Evolutionary conservation across 37 sponge, comb jelly and placozoan genomes (phyloP).

Genomic region (Amphimedon queenslandica): DNA sequence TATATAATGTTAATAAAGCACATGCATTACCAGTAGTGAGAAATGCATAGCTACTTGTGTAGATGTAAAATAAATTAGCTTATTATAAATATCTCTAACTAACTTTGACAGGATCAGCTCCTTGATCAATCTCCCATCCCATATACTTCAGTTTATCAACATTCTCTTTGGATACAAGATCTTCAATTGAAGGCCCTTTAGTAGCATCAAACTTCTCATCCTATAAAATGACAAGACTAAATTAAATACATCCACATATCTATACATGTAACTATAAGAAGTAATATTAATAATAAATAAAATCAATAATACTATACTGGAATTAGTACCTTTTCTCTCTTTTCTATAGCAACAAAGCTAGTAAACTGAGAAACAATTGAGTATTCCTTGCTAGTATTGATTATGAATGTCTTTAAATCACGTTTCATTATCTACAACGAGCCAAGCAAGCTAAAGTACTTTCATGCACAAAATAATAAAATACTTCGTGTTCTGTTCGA

Average conservation of each 20-base stretch:
- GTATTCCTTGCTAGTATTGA: slow-evolving; percentile 87
- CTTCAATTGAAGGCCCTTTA: slow-evolving; percentile 74
- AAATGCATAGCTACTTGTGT: neutral
- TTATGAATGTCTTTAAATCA: slow-evolving; percentile 79
- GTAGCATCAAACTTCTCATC: slow-evolving; percentile 72
- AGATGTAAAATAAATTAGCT: neutral
- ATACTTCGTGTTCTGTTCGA: slow-evolving; percentile 84
- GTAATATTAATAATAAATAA: neutral
- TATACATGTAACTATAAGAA: neutral
- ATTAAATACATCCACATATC: neutral
- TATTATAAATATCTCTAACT: neutral
- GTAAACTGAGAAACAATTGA: slow-evolving; percentile 97
- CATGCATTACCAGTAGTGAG: neutral
- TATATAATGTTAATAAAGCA: slow-evolving; percentile 9
- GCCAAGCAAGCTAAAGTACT: neutral
- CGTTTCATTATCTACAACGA: slow-evolving; percentile 66
- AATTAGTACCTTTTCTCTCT: slow-evolving; percentile 74
- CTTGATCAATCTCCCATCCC: slow-evolving; percentile 76
- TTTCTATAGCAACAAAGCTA: slow-evolving; percentile 98
- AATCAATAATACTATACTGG: neutral
- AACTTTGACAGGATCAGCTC: slow-evolving; percentile 59
- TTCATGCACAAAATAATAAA: neutral
- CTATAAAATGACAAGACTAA: slow-evolving; percentile 24
- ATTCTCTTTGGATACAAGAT: slow-evolving; percentile 70
- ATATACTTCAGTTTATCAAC: slow-evolving; percentile 88